A percentile compares a stretch with the other conserved stretches of the same genome.
Conservation (phyloP, 2,113 vertebrate species). For the Pimephales promelas region DNA sequence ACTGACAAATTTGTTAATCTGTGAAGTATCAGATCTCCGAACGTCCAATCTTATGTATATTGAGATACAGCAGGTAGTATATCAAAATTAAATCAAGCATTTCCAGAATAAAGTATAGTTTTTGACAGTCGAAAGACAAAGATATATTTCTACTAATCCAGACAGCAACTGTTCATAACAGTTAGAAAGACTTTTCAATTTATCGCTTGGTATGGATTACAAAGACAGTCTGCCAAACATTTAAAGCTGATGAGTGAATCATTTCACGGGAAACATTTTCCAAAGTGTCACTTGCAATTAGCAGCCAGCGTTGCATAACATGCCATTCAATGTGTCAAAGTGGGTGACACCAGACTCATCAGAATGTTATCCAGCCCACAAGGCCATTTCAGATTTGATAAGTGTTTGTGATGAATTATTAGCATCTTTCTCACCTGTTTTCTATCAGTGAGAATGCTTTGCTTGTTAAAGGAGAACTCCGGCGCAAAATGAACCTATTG, state of each 20-base stretch:
- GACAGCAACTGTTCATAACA: background rate
- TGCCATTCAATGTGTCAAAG: slow-evolving; percentile 78
- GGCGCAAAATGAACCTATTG: too few relatives aligned
- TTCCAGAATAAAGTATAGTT: background rate
- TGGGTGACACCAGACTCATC: slow-evolving; percentile 65
- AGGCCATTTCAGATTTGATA: slow-evolving; percentile 34
- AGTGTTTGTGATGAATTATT: slow-evolving; percentile 30
- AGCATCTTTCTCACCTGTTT: slow-evolving; percentile 26
- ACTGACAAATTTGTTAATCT: background rate
- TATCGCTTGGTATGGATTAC: slow-evolving; percentile 66
- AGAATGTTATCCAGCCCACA: slow-evolving; percentile 49
- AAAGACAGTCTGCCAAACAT: slow-evolving; percentile 68
- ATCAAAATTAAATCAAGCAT: background rate
- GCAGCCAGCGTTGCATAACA: slow-evolving; percentile 80
- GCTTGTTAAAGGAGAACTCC: too few relatives aligned
- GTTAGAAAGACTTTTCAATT: slow-evolving; percentile 14
- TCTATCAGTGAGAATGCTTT: background rate
- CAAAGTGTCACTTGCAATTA: slow-evolving; percentile 80
- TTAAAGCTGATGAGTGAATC: slow-evolving; percentile 77
- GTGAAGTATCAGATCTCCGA: background rate
- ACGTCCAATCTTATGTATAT: background rate
- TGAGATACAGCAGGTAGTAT: background rate
- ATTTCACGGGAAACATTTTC: slow-evolving; percentile 80
- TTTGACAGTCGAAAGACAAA: background rate
- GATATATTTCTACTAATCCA: background rate